Conservation (phyloP, 2,888 invertebrate genomes). For the Eilema caniola region DNA sequence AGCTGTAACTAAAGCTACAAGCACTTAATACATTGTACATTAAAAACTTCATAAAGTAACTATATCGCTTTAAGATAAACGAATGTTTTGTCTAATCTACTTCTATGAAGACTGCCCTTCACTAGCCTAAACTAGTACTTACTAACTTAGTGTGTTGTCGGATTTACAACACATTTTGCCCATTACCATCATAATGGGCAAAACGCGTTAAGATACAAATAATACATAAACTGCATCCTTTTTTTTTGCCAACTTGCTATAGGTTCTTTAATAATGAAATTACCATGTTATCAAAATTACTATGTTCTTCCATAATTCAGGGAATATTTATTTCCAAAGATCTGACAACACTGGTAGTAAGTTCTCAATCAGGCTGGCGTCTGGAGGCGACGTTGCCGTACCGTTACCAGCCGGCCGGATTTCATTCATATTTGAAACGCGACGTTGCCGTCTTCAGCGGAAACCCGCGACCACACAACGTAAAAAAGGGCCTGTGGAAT, state of each 20-base stretch:
- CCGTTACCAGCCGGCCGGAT: constrained; percentile 82
- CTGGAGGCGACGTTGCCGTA: constrained; percentile 83
- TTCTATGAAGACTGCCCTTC: too few species aligned
- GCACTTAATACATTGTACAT: background rate
- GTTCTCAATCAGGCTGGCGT: constrained; percentile 84
- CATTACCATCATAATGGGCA: background rate
- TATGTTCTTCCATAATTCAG: constrained; percentile 5
- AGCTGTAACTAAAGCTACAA: constrained; percentile 7
- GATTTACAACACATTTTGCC: background rate
- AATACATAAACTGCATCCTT: background rate
- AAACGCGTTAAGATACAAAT: background rate
- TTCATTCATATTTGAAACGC: constrained; percentile 87
- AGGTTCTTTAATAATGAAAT: too few species aligned
- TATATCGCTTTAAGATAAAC: too few species aligned
- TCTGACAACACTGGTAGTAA: constrained; percentile 65
- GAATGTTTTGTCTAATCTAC: too few species aligned
- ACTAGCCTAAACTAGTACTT: too few species aligned
- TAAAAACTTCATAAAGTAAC: background rate
- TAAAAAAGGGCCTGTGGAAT: constrained; percentile 86
- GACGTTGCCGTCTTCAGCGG: constrained; percentile 86
- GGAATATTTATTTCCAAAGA: constrained; percentile 34
- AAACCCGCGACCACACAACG: constrained; percentile 86
- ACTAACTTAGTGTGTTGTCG: background rate
- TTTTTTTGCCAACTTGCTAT: background rate
- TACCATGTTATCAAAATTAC: background rate